Evolutionary conservation across 2,113 vertebrate genomes (phyloP).

Genomic region (Vombatus ursinus): DNA sequence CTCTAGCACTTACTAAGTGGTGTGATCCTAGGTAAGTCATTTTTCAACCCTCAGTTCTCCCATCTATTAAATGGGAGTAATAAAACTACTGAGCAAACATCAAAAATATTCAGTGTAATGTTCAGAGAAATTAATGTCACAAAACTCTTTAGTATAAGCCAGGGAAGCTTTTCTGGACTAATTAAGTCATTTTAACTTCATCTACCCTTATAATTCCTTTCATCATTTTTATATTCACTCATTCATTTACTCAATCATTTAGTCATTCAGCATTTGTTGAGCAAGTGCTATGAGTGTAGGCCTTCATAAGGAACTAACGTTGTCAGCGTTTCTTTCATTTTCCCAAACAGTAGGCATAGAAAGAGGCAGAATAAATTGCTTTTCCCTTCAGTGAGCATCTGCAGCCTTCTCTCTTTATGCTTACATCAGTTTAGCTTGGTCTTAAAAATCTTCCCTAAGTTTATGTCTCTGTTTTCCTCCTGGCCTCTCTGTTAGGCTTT

Average conservation of each 20-base stretch:
- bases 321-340: neutral
- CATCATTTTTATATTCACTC: conserved; percentile 27
- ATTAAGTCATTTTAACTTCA: neutral
- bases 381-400: neutral
- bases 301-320: neutral
- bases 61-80: neutral
- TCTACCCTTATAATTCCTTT: neutral
- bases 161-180: neutral
- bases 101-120: neutral
- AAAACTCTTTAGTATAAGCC: neutral
- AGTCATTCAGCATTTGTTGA: neutral
- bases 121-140: neutral
- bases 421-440: neutral
- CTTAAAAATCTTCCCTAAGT: neutral
- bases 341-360: neutral
- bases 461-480: neutral
- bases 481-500: neutral
- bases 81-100: neutral
- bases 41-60: neutral
- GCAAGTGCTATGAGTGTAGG: neutral
- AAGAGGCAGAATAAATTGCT: neutral
- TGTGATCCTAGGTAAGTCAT: neutral
- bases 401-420: neutral
- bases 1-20: neutral
- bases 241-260: conserved; percentile 15